Evolutionary conservation across 2,113 vertebrate species (phyloP).

Genomic region (Pseudorectes ferrugineus): DNA sequence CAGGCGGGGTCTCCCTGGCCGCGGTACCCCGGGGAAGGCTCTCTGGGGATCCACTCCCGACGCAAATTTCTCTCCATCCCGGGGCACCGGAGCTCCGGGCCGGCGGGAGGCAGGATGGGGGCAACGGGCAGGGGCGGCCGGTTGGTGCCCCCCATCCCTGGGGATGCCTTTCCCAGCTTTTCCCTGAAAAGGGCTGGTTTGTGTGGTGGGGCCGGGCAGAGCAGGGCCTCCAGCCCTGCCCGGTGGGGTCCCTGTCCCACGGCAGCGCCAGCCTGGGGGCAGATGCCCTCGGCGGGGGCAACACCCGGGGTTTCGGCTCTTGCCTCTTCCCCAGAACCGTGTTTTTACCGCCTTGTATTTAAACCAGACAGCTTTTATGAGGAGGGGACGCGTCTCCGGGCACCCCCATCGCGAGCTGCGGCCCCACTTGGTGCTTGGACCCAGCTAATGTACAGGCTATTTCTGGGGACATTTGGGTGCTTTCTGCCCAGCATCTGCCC

Average conservation of each 20-base stretch:
- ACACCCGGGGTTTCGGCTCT: not conserved
- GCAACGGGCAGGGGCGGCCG: not conserved
- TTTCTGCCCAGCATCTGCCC: not conserved
- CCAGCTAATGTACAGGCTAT: not conserved
- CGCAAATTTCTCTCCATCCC: not conserved
- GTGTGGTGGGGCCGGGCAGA: not conserved
- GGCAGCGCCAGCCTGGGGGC: not conserved
- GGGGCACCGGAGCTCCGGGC: not conserved
- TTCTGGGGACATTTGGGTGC: not conserved
- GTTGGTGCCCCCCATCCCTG: too few species aligned
- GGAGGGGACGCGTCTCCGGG: not conserved
- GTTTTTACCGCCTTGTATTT: not conserved
- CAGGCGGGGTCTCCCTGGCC: not conserved
- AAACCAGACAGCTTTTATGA: not conserved
- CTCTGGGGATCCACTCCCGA: not conserved
- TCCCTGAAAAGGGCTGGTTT: not conserved
- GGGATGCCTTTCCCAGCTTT: not conserved
- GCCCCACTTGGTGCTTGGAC: not conserved
- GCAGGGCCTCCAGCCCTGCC: not conserved
- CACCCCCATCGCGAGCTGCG: not conserved
- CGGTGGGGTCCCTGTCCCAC: not conserved
- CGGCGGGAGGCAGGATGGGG: not conserved
- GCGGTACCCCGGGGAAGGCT: not conserved
- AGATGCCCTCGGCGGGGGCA: not conserved
- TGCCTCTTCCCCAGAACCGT: not conserved